Conservation (phyloP, 1,140 invertebrate genomes). For the Drosophila nigromelanica region DNA sequence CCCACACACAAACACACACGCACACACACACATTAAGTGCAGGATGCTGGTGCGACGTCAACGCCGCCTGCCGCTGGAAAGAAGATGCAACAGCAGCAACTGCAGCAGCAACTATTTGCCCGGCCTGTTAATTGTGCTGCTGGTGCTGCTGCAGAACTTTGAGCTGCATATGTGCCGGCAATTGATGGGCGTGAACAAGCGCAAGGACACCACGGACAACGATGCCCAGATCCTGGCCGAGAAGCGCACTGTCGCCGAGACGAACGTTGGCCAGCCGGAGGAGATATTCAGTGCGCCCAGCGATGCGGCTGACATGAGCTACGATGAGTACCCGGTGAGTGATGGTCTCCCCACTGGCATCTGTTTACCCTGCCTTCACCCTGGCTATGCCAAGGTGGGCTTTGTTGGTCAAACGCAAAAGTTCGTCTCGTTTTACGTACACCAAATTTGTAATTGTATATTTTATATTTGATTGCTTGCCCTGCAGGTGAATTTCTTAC, state of each 20-base stretch:
- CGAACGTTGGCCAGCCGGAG: slow-evolving; percentile 66
- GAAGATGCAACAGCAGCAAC: slow-evolving; percentile 1
- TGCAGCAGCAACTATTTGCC: slow-evolving; percentile 53
- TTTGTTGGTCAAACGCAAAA: slow-evolving; percentile 34
- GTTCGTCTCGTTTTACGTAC: slow-evolving; percentile 64
- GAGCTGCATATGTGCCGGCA: slow-evolving; percentile 74
- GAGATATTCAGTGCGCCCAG: slow-evolving; percentile 74
- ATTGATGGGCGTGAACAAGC: slow-evolving; percentile 47
- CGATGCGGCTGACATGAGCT: slow-evolving; percentile 62
- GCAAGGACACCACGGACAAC: slow-evolving; percentile 9
- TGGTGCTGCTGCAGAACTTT: slow-evolving; percentile 68
- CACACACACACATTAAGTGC: too few species aligned
- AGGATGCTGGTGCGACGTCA: slow-evolving; percentile 11
- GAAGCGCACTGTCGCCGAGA: slow-evolving; percentile 20
- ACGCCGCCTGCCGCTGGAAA: slow-evolving; percentile 30
- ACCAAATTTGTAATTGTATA: slow-evolving; percentile 73
- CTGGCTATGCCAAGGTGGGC: not conserved
- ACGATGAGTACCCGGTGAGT: slow-evolving; percentile 81
- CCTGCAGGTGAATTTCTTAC: slow-evolving; percentile 49
- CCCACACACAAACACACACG: not conserved
- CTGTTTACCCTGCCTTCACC: not conserved
- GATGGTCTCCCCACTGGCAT: not conserved
- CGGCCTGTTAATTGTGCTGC: slow-evolving; percentile 60
- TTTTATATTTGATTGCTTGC: slow-evolving; percentile 78
- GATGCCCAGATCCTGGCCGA: slow-evolving; percentile 1